Evolutionary conservation across 1,140 invertebrate genomes (phyloP), one percentile per base, ranked within the genome.

Genomic region (Neodiprion pinetum): DNA sequence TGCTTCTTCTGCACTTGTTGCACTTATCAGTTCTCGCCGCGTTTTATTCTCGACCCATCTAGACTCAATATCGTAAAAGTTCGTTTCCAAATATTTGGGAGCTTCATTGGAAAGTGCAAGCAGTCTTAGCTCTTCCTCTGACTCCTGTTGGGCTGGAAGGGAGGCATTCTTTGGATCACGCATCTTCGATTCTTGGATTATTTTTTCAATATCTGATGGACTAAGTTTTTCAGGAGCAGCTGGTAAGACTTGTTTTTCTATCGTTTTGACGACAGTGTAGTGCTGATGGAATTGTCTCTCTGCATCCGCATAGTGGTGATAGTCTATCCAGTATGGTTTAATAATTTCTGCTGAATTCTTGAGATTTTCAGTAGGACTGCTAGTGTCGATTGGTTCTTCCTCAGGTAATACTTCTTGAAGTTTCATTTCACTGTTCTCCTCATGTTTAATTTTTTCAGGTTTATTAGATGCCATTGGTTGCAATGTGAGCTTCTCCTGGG

Each of bases 321-420:
- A 84, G 74, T 88, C 79, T 0, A 81, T 48, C 80, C 83, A 83
- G 73, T 88, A 87, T 66, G 85, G 78, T 74, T 86, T 85, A 10
- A 81, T 77, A 21, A 84, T 72, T 73, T 86, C 85, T 40, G 79
- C 70, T 66, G 75, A 77, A 76, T 77, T 61, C 53, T 61, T 12
- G n/a, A 61, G 53, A 61, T 12, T 17, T 7, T 61, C 53, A 17
- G 53, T 8, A 61, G 11, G 5, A 61, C n/a, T 9, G 48, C 53
- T 71, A 23, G n/a, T 1, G 9, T 7, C 11, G 40, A 11, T 48
- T 48, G 12, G 17, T 70, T 69, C 73, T 61, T 75, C 67, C 4
- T 77, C 49, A 28, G 67, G 40, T 75, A 61, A 10, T 72, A 61
- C 14, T 12, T 2, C 21, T 65, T 66, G 28, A 40, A 40, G 0